phyloP scores from a whole-genome alignment of 2,797 vertebrate genomes.

The Sylvilagus floridanus region DNA sequence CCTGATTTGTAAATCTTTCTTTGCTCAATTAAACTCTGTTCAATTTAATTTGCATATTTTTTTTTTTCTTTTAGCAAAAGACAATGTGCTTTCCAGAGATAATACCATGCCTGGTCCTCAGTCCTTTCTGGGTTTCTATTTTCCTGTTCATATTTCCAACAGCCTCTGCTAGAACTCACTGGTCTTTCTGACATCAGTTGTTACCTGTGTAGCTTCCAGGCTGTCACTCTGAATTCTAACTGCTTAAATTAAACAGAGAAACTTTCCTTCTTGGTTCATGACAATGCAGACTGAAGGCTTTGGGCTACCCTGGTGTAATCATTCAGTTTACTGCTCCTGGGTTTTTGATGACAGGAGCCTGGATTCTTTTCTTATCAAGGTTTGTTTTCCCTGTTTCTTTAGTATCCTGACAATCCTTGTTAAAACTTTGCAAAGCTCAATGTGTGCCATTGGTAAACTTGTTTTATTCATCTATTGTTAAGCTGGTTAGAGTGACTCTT shows the following conservation, averaged over 20 bases:
- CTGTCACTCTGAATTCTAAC: neutral
- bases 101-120: neutral
- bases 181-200: neutral
- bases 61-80: neutral
- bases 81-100: neutral
- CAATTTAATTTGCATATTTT: no score
- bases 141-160: neutral
- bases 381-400: neutral
- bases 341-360: neutral
- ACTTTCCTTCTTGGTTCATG: neutral
- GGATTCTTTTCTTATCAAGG: neutral
- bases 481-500: neutral
- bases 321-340: neutral
- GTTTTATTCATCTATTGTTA: neutral
- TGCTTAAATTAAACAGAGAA: neutral
- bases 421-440: neutral
- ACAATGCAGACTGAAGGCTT: neutral
- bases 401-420: neutral
- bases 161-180: neutral
- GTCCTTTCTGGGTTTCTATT: neutral
- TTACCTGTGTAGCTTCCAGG: neutral
- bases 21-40: no score
- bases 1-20: no score
- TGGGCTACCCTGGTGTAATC: neutral
- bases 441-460: neutral